These are phyloP conservation scores for Telmatherina bonti DNA, from an alignment of 2,797 vertebrate genomes.

Conservation along the genomic window DNA sequence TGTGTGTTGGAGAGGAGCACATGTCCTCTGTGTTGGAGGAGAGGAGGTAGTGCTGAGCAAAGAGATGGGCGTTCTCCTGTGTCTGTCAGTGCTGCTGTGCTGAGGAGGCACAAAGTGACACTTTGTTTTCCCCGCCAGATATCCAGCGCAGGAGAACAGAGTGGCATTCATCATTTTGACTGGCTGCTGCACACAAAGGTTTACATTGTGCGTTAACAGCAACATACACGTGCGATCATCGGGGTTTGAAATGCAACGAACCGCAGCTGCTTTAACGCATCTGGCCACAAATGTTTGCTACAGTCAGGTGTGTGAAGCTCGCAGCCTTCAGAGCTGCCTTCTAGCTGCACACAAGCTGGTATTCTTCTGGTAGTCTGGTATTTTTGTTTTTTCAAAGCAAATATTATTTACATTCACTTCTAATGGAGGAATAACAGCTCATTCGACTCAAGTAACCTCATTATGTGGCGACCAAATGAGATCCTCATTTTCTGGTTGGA, in stretches of 20 bases:
- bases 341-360: slow-evolving; percentile 3
- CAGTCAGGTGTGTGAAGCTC: not conserved
- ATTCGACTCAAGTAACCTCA: not conserved
- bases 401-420: not conserved
- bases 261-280: slow-evolving; percentile 29
- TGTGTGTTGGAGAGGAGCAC: slow-evolving; percentile 30
- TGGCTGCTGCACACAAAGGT: slow-evolving; percentile 75
- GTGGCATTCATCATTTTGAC: slow-evolving; percentile 80
- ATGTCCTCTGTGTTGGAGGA: slow-evolving; percentile 38
- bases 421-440: slow-evolving; percentile 7
- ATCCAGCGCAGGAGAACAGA: slow-evolving; percentile 79
- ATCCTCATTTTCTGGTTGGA: slow-evolving; percentile 8
- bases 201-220: slow-evolving; percentile 74
- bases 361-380: no score
- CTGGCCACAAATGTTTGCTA: slow-evolving; percentile 16
- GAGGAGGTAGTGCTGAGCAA: slow-evolving; percentile 35
- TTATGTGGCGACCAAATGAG: not conserved
- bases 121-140: slow-evolving; percentile 80
- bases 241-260: slow-evolving; percentile 37
- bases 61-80: slow-evolving; percentile 64
- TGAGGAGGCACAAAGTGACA: slow-evolving; percentile 82
- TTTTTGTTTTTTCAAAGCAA: not conserved
- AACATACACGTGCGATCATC: slow-evolving; percentile 62
- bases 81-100: slow-evolving; percentile 74
- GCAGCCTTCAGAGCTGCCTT: slow-evolving; percentile 4